A percentile compares a stretch with the other conserved stretches of the same genome.
Evolutionary conservation across 2,888 invertebrate genomes (phyloP).

Genomic region (Heteropelma amictum): DNA sequence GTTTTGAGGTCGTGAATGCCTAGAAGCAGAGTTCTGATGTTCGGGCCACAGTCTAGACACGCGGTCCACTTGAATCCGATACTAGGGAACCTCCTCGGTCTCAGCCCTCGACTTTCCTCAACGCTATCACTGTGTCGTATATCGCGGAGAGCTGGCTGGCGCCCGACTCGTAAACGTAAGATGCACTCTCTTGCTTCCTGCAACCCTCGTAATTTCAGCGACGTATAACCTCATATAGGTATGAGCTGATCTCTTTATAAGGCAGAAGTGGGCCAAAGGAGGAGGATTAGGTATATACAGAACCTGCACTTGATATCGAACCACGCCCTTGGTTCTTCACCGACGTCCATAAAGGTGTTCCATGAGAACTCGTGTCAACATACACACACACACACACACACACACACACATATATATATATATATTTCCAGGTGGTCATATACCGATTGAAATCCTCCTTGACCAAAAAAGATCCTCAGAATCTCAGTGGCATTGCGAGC

Average conservation of each 20-base stretch:
- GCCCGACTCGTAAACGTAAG: conserved; percentile 46
- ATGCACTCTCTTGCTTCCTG: conserved; percentile 37
- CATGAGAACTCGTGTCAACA: conserved; percentile 17
- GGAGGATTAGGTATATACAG: not conserved
- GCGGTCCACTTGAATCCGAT: conserved; percentile 28
- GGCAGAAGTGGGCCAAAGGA: not conserved
- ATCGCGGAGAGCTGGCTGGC: conserved; percentile 9
- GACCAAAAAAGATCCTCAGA: conserved; percentile 7
- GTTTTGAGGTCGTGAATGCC: not conserved
- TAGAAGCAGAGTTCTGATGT: not conserved
- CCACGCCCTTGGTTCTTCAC: conserved; percentile 23
- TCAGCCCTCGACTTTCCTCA: conserved; percentile 15
- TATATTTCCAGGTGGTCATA: too few species aligned
- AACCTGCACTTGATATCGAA: not conserved
- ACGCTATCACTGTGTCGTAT: conserved; percentile 15
- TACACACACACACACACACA: not conserved
- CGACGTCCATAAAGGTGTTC: not conserved
- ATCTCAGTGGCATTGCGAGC: conserved; percentile 24
- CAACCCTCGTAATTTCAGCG: conserved; percentile 38
- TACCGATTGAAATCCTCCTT: conserved; percentile 15
- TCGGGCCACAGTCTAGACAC: conserved; percentile 37
- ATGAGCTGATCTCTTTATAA: conserved; percentile 2
- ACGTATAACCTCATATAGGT: conserved; percentile 5
- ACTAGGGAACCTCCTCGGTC: not conserved
- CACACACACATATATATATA: too few species aligned